Percentiles rank a stretch among this genome's conserved stretches.
phyloP scores from a whole-genome alignment of 2,888 invertebrate genomes.

The Torymus tubicola region DNA sequence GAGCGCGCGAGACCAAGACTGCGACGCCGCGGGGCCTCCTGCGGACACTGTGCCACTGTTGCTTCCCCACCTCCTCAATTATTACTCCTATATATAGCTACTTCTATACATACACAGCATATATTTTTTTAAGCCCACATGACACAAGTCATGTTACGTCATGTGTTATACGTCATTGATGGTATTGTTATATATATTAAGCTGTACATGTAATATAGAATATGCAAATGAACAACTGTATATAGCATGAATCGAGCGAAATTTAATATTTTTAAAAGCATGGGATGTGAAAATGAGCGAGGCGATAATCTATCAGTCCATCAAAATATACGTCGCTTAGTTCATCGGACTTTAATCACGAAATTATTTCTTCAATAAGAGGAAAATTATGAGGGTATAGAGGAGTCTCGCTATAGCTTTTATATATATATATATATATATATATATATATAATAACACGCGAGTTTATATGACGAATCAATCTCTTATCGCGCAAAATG shows the following conservation, averaged over 20 bases:
- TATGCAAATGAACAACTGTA: too few relatives aligned
- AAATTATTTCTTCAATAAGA: constrained; percentile 11
- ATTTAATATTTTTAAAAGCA: too few relatives aligned
- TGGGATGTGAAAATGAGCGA: too few relatives aligned
- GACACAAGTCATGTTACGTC: too few relatives aligned
- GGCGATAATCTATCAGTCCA: constrained; percentile 20
- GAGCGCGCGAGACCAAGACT: background rate
- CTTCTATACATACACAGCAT: background rate
- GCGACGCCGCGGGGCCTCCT: background rate
- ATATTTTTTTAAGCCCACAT: background rate
- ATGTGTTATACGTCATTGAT: too few relatives aligned
- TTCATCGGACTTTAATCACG: background rate
- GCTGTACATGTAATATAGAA: too few relatives aligned
- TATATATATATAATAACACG: too few relatives aligned
- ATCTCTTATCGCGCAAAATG: constrained; percentile 30
- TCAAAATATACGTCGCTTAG: background rate
- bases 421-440: too few relatives aligned
- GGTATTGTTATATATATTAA: too few relatives aligned
- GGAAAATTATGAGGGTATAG: constrained; percentile 3
- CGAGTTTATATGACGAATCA: constrained; percentile 23
- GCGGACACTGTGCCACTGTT: background rate
- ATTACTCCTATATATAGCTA: background rate
- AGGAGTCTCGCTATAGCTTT: background rate
- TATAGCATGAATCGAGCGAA: too few relatives aligned
- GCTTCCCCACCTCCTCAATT: background rate